These are phyloP conservation scores for Diarsia mendica DNA, from an alignment of 2,888 invertebrate species.

Conservation along the genomic window DNA sequence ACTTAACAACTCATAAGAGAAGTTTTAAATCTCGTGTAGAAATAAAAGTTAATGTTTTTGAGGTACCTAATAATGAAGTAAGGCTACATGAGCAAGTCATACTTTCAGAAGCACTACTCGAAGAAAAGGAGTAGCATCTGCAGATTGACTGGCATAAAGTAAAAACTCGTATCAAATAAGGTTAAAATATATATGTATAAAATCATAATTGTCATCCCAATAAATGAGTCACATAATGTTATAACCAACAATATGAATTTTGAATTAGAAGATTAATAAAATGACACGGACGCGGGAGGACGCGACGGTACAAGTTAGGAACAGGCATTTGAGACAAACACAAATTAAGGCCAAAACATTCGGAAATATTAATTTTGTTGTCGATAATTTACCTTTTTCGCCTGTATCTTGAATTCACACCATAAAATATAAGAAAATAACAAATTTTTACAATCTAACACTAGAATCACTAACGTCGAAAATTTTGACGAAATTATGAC, in stretches of 20 bases:
- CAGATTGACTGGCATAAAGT: not conserved
- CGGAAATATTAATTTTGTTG: conserved; percentile 37
- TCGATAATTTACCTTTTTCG: conserved; percentile 62
- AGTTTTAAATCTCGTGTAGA: not conserved
- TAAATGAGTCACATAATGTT: not conserved
- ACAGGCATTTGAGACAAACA: conserved; percentile 59
- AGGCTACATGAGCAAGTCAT: not conserved
- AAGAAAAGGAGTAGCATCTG: conserved; percentile 2
- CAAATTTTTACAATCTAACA: not conserved
- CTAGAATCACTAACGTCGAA: conserved; percentile 3
- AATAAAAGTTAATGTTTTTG: not conserved
- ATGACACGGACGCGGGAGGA: conserved; percentile 53
- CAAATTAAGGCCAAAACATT: conserved; percentile 51
- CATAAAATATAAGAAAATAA: conserved; percentile 20
- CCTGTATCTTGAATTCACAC: conserved; percentile 60
- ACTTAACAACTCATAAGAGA: conserved; percentile 16
- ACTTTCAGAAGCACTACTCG: not conserved
- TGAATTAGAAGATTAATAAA: conserved; percentile 19
- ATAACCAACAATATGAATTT: conserved; percentile 5
- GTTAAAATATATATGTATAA: not conserved
- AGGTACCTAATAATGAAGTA: conserved; percentile 7
- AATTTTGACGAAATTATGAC: not conserved
- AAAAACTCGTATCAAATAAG: not conserved
- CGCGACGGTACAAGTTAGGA: conserved; percentile 51
- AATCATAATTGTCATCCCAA: not conserved